Conservation (phyloP, 2,797 vertebrate genomes). For the Pseudopleuronectes americanus region DNA sequence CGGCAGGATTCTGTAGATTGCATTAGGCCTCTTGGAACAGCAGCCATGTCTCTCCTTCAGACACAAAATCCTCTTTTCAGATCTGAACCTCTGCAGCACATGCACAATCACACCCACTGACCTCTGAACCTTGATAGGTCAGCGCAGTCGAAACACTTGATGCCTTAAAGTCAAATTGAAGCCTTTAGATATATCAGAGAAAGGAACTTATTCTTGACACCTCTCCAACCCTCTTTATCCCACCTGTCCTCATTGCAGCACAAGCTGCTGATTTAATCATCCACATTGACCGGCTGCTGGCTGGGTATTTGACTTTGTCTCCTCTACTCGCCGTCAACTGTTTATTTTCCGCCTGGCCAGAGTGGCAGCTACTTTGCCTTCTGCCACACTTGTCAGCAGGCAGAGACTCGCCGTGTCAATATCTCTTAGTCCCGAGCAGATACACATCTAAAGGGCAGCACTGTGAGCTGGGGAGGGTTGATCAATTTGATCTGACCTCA, state of each 20-base stretch:
- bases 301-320: constrained; percentile 64
- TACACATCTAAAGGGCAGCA: constrained; percentile 68
- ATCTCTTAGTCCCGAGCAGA: constrained; percentile 68
- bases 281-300: constrained; percentile 40
- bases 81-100: constrained; percentile 28
- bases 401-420: constrained; percentile 67
- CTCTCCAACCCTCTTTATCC: background rate
- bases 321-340: constrained; percentile 55
- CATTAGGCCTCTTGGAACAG: background rate
- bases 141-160: background rate
- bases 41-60: background rate
- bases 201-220: constrained; percentile 14
- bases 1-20: no score
- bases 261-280: constrained; percentile 45
- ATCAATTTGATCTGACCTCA: constrained; percentile 78
- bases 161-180: constrained; percentile 15
- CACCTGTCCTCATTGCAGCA: constrained; percentile 20
- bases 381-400: constrained; percentile 66
- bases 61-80: constrained; percentile 12
- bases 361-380: constrained; percentile 65
- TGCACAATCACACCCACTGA: constrained; percentile 1
- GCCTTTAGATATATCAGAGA: constrained; percentile 2
- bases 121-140: constrained; percentile 14
- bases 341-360: constrained; percentile 54
- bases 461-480: constrained; percentile 53